Evolutionary conservation across 1,140 invertebrate genomes (phyloP).

Genomic region (Musca vetustissima): DNA sequence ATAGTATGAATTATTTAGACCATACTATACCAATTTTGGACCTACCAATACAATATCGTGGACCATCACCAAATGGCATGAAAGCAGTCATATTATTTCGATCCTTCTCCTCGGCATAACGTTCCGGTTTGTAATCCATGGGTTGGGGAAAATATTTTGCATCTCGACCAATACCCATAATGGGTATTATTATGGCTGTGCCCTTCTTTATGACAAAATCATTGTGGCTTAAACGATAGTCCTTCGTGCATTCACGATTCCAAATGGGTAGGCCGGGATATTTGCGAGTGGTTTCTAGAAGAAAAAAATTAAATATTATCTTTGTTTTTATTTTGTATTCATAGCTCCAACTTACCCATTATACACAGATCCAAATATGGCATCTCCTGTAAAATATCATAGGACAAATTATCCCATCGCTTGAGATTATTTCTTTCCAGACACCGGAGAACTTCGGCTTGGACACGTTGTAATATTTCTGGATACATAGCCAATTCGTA

Average conservation of each 20-base stretch:
- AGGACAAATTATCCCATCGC: slow-evolving; percentile 46
- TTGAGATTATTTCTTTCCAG: slow-evolving; percentile 52
- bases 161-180: slow-evolving; percentile 58
- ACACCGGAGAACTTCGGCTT: slow-evolving; percentile 61
- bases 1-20: too few relatives aligned
- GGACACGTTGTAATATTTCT: slow-evolving; percentile 62
- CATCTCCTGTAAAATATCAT: slow-evolving; percentile 60
- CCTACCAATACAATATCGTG: slow-evolving; percentile 57
- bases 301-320: too few relatives aligned
- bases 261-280: slow-evolving; percentile 64
- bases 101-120: slow-evolving; percentile 58
- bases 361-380: slow-evolving; percentile 62
- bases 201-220: slow-evolving; percentile 56
- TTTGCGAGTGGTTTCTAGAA: slow-evolving; percentile 61
- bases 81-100: slow-evolving; percentile 55
- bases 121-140: slow-evolving; percentile 65
- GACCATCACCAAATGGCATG: slow-evolving; percentile 70
- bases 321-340: too few relatives aligned
- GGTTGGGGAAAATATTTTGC: slow-evolving; percentile 65
- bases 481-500: slow-evolving; percentile 64
- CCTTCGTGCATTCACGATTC: slow-evolving; percentile 53
- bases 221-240: slow-evolving; percentile 54
- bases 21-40: too few relatives aligned
- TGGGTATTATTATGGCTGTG: slow-evolving; percentile 54
- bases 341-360: slow-evolving; percentile 28